Base-by-base conservation (phyloP, 2,888 invertebrate species). In the Dasypolia templi region DNA sequence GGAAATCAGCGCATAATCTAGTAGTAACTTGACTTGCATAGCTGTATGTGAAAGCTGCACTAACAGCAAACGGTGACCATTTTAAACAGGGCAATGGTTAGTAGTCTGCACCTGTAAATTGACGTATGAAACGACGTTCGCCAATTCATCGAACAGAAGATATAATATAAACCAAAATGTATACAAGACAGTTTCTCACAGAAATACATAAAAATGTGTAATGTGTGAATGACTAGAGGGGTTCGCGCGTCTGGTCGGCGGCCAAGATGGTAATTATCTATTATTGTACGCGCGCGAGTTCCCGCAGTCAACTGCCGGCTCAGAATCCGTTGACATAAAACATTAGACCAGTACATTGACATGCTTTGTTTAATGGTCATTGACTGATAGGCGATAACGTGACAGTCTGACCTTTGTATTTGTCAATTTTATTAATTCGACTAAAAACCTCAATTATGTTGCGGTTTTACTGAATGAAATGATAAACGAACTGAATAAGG, bases 221-320 rank as follows among this genome's bases (percentile, higher is more conserved):
- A 77, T 63, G n/a, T 65, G 59, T 69, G 61, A 56, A 69, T 39
- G 53, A 56, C n/a, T 56, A 62, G 35, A 74, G 59, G 46, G 61
- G 56, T 62, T 42, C 64, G 55, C 42, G 51, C 46, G 77, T 72
- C 85, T 82, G 82, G 85, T 85, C 69, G 68, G 62, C 72, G 12
- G 85, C 82, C 85, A 85, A 82, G 66, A 67, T 82, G 82, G 71
- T 72, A 64, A 80, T 83, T 79, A 83, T 81, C 75, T 80, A 75
- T 75, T 84, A 81, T 70, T 84, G 56, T 77, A 77, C 62, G 9
- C 66, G 58, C 51, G 61, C 56, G 46, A 51, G 17, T 66, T 69
- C 61, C 55, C 84, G 56, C 51, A 22, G n/a, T 53, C 55, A 44
- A n/a, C 46, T 29, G 35, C 26, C 49, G 42, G 32, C 63, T 61